Evolutionary conservation across 2,797 vertebrate genomes (phyloP), one percentile per base, ranked within the genome.

Genomic region (Darevskia mixta): DNA sequence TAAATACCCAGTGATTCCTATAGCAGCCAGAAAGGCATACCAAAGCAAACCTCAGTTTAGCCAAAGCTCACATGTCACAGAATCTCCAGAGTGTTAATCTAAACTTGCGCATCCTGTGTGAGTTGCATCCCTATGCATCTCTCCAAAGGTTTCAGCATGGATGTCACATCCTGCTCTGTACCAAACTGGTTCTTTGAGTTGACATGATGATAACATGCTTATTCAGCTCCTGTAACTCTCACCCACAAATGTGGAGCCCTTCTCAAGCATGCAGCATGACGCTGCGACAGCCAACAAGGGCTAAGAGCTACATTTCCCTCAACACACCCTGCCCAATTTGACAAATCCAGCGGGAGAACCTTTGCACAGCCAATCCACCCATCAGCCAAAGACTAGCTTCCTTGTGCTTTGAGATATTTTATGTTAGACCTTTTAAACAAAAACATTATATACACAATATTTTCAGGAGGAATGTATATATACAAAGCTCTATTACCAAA

Each of bases 131-230:
- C 55, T 0, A n/a, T 55, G 45, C 69, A 35, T 78, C 32, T 69
- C 5, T 85, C 81, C 83, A 66, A 86, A 71, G 75, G 20, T 4
- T 25, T 76, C 8, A 32, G 72, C 25, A 73, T 8, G 49, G 55
- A 41, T 64, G 79, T 77, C 88, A 89, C 9, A 8, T 76, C 79
- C 83, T 82, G 61, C 32, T 77, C 20, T 18, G 27, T 69, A 18
- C 8, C 83, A 85, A 76, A 81, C 83, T 58, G 79, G 29, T 58
- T 79, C n/a, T 80, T 69, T 82, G 8, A 71, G 66, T 69, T n/a
- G 43, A 38, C 11, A 25, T 43, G 32, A 32, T 45, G 32, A 79
- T 17, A 49, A 23, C 10, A 55, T 73, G 17, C 58, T 66, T 80
- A 76, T 25, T 81, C 27, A 20, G 25, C 55, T 75, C 55, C 38